Conservation (phyloP, 2,113 vertebrate species). For the Alligator mississippiensis region DNA sequence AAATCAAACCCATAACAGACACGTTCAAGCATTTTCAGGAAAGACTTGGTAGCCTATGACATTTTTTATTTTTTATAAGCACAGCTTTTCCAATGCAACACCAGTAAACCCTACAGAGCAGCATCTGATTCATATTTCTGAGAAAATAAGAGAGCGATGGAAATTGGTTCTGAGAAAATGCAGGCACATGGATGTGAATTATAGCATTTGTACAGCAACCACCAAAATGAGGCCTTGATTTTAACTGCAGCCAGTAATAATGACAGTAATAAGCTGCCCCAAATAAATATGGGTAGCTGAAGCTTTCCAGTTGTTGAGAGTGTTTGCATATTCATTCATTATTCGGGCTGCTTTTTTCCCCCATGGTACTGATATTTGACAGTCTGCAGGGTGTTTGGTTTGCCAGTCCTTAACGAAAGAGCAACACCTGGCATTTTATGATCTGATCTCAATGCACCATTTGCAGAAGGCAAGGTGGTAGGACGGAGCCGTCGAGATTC, state of each 20-base stretch:
- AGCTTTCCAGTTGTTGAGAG: background rate
- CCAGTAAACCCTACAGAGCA: background rate
- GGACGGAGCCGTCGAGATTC: conserved; percentile 14
- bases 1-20: background rate
- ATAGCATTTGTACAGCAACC: rapidly evolving
- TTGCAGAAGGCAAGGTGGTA: conserved; percentile 11
- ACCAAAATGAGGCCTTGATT: background rate
- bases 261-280: conserved; percentile 9
- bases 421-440: background rate
- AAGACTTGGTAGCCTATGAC: background rate
- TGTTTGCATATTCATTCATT: background rate
- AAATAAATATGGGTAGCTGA: conserved; percentile 31
- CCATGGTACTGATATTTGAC: background rate
- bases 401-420: background rate
- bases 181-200: rapidly evolving
- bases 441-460: rapidly evolving
- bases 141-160: background rate
- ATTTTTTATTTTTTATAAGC: background rate
- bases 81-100: background rate
- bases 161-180: background rate
- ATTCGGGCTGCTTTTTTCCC: background rate
- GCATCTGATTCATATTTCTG: background rate
- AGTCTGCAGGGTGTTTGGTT: background rate
- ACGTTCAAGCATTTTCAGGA: rapidly evolving
- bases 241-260: background rate